A percentile compares a stretch with the other conserved stretches of the same genome.
phyloP scores from a whole-genome alignment of 2,888 invertebrate genomes.

The Capitulum mitella region DNA sequence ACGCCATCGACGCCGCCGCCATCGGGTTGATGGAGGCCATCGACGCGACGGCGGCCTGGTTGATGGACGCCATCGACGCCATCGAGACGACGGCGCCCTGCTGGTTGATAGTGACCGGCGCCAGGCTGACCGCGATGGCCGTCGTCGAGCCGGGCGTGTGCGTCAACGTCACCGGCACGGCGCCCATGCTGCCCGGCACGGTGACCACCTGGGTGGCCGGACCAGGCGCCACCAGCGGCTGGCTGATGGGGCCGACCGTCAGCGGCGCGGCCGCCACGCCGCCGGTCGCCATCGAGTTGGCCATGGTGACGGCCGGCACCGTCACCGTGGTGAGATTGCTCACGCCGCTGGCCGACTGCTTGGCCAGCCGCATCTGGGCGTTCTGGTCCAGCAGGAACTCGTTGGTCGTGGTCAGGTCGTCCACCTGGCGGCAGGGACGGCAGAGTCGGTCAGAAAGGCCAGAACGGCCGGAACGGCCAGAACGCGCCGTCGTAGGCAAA shows the following conservation, averaged over 20 bases:
- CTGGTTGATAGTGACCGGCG: not conserved
- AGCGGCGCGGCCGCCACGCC: not conserved
- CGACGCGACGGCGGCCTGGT: not conserved
- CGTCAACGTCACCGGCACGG: conserved; percentile 6
- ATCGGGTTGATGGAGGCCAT: not conserved
- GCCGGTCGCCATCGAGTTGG: conserved; percentile 45
- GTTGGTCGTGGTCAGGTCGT: conserved; percentile 65
- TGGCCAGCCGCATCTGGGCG: conserved; percentile 37
- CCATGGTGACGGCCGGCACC: conserved; percentile 55
- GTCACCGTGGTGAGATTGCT: conserved; percentile 50
- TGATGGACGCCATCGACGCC: not conserved
- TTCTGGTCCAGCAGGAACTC: conserved; percentile 65
- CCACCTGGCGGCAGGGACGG: conserved; percentile 46
- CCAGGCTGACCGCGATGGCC: not conserved
- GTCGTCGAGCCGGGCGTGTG: not conserved
- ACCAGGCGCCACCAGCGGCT: conserved; percentile 12
- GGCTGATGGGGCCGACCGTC: conserved; percentile 3
- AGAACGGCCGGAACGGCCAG: no score
- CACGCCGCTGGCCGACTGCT: conserved; percentile 36
- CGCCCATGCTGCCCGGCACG: conserved; percentile 14
- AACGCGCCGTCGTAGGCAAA: no score
- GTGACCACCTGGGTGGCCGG: not conserved
- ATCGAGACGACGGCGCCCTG: not conserved
- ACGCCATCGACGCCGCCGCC: not conserved
- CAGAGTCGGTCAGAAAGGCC: no score